Evolutionary conservation across 2,888 invertebrate species (phyloP), one percentile per base, ranked within the genome.

Genomic region (Gasteruption jaculator): DNA sequence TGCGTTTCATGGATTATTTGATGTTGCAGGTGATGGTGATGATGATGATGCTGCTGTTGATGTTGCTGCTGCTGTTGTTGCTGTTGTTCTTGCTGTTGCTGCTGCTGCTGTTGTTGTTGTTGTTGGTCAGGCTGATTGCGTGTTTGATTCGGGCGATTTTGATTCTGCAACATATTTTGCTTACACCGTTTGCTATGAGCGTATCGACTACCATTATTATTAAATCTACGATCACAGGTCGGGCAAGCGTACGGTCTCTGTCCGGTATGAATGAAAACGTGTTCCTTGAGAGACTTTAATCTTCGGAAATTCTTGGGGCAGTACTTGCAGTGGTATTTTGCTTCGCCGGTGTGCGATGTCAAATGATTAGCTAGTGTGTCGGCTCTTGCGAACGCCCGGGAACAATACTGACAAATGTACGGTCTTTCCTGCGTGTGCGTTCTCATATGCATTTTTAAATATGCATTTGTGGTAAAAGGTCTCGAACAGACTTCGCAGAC

Each of bases 171-270:
- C 12, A 63, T 48, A 41, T 65, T 68, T 38, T 69, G 70, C 24
- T 69, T 70, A 43, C 70, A 71, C 5, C 70, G 50, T 34, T 71
- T 71, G 42, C 68, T 70, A 26, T 71, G 70, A 4, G 70, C 70
- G 30, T 71, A 71, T 4, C 70, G 58, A 38, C 70, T 71, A 5
- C 70, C 70, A 29, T 71, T 71, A 24, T 71, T 71, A 36, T 71
- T 71, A 21, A 71, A 71, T 20, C 65, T 59, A 1, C 70, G 56
- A 35, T 71, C 69, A 25, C 70, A 71, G 0, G 70, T 71, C 0
- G 70, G 70, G 40, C 70, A 71, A 0, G 69, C 69, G 31, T 71
- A 71, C 0, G 70, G 70, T n/a, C 70, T 51, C 36, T 71, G 70
- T 5, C 70, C 70, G 1, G 70, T 70, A 33, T 71, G 70, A 34